Conservation (phyloP, 2,888 invertebrate genomes). For the Megaustenia siamemsis region DNA sequence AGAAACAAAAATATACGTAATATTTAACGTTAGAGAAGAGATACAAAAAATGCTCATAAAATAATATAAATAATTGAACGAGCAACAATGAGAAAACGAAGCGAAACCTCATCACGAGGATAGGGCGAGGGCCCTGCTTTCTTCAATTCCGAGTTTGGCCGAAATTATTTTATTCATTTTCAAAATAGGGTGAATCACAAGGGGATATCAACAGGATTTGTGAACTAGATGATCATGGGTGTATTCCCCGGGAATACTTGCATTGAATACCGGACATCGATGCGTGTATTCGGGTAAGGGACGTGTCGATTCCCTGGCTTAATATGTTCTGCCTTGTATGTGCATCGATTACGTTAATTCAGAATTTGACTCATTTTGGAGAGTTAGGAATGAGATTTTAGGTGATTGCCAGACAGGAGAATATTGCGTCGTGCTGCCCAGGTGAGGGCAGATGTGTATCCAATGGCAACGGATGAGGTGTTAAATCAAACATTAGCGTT, state of each 20-base stretch:
- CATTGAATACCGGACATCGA: background rate
- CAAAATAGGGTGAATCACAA: slow-evolving; percentile 26
- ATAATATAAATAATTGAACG: too few species aligned
- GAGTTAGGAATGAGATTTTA: background rate
- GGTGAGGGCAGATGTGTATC: too few species aligned
- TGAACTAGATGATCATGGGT: background rate
- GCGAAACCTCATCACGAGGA: background rate
- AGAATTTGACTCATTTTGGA: slow-evolving; percentile 3
- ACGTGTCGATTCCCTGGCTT: background rate
- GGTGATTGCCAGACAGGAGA: too few species aligned
- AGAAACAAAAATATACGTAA: too few species aligned
- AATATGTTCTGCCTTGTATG: background rate
- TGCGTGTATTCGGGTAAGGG: background rate
- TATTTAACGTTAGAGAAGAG: too few species aligned
- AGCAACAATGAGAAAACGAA: too few species aligned
- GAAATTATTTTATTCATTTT: slow-evolving; percentile 30
- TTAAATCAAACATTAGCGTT: too few species aligned
- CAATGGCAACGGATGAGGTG: too few species aligned
- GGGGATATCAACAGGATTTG: background rate
- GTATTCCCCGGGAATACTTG: background rate
- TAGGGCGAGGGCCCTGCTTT: background rate
- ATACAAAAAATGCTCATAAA: too few species aligned
- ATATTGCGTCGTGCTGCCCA: too few species aligned
- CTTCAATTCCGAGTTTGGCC: background rate
- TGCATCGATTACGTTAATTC: background rate